Evolutionary conservation across 1,140 invertebrate species (phyloP).

Genomic region (Brachionus plicatilis): DNA sequence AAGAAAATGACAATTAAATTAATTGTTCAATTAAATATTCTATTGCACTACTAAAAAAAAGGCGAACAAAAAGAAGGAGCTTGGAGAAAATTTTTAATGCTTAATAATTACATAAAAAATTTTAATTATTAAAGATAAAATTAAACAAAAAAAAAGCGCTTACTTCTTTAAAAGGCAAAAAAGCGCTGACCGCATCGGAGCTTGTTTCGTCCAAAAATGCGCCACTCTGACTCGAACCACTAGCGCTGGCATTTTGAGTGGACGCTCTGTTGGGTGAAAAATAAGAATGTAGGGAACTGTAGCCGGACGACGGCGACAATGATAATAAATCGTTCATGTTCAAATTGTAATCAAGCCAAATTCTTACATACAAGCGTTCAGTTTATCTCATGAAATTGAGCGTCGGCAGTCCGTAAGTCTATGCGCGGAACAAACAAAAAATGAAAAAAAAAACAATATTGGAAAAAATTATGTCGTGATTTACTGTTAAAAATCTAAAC

Average conservation of each 20-base stretch:
- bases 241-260: background rate
- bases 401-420: background rate
- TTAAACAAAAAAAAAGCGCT: background rate
- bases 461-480: background rate
- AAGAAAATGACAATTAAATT: too few species aligned
- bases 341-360: background rate
- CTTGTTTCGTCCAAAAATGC: background rate
- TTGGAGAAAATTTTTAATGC: too few species aligned
- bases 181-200: background rate
- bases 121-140: too few species aligned
- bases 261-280: background rate
- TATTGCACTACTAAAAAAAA: too few species aligned
- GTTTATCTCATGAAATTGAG: background rate
- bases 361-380: background rate
- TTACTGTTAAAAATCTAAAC: background rate
- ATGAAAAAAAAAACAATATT: background rate
- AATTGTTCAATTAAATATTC: too few species aligned
- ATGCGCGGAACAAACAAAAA: background rate
- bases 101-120: too few species aligned
- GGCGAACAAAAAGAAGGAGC: too few species aligned
- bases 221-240: background rate
- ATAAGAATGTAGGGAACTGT: background rate
- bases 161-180: conserved; percentile 26
- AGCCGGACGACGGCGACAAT: background rate
- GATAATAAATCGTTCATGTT: conserved; percentile 12